Percentiles rank a stretch among this genome's conserved stretches.
Evolutionary conservation across 2,888 invertebrate genomes (phyloP).

Genomic region (Torymus auratus): DNA sequence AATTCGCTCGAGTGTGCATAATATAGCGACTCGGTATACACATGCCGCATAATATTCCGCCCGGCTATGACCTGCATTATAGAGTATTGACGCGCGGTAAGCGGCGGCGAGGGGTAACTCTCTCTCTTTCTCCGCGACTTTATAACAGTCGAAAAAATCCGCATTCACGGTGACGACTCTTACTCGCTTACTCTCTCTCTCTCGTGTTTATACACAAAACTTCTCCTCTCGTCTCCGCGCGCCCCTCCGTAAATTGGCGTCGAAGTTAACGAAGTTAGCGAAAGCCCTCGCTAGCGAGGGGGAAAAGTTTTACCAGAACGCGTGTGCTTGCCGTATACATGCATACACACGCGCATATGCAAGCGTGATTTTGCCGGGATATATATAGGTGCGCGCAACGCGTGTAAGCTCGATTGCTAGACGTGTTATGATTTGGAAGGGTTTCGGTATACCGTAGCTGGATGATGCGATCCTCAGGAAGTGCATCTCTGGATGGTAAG

Average conservation of each 20-base stretch:
- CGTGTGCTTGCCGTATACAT: background rate
- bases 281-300: background rate
- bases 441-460: no score
- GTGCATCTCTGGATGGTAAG: conserved; percentile 14
- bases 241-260: background rate
- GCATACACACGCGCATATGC: background rate
- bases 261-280: conserved; percentile 18
- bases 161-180: background rate
- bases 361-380: no score
- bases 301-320: background rate
- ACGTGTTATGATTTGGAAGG: no score
- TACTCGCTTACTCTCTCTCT: background rate
- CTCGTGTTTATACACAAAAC: background rate
- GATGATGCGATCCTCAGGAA: background rate
- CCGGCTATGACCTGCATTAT: conserved; percentile 34
- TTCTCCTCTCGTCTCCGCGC: no score
- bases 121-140: background rate
- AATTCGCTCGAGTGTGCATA: background rate
- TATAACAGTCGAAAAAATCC: conserved; percentile 15
- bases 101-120: background rate
- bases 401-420: no score
- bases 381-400: no score
- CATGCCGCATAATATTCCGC: conserved; percentile 22
- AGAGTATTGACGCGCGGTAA: conserved; percentile 22
- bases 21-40: background rate